Percentiles rank a stretch among this genome's conserved stretches.
phyloP scores from a whole-genome alignment of 2,888 invertebrate species.

The Parnassius glacialis region DNA sequence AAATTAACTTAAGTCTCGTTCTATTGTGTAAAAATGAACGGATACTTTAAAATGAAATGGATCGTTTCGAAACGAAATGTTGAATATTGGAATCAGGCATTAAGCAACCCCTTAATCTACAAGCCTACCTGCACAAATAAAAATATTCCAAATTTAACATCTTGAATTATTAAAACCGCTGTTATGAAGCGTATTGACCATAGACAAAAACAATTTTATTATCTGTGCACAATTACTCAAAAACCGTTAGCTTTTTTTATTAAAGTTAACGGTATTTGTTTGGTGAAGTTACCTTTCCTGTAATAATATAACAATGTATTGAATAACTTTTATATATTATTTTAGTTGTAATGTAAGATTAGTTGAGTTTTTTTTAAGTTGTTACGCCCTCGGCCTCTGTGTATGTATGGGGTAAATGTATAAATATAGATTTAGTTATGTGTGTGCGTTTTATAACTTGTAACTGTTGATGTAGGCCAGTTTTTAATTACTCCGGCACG shows the following conservation, averaged over 20 bases:
- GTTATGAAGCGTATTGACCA: neutral
- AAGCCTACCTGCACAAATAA: too few species aligned
- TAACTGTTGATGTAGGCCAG: conserved; percentile 8
- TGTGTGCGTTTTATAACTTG: conserved; percentile 2
- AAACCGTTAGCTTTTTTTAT: neutral
- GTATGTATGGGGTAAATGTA: conserved; percentile 3
- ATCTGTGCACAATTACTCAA: conserved; percentile 1
- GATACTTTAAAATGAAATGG: too few species aligned
- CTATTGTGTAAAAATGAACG: too few species aligned
- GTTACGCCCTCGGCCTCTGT: conserved; percentile 1
- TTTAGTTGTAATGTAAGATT: conserved; percentile 10
- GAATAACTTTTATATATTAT: conserved; percentile 12
- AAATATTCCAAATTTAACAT: too few species aligned
- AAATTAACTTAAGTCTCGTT: too few species aligned
- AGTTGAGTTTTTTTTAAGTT: conserved; percentile 10
- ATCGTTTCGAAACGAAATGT: too few species aligned
- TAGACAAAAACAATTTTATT: neutral
- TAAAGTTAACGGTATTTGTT: conserved; percentile 1
- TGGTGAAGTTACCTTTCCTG: conserved; percentile 18
- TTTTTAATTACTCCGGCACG: conserved; percentile 1
- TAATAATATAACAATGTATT: neutral
- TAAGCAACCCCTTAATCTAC: too few species aligned
- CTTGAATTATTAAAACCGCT: too few species aligned
- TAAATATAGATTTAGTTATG: conserved; percentile 6
- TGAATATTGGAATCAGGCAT: too few species aligned